These are phyloP conservation scores for Brenthis ino DNA, from an alignment of 2,888 invertebrate species.

Conservation along the genomic window DNA sequence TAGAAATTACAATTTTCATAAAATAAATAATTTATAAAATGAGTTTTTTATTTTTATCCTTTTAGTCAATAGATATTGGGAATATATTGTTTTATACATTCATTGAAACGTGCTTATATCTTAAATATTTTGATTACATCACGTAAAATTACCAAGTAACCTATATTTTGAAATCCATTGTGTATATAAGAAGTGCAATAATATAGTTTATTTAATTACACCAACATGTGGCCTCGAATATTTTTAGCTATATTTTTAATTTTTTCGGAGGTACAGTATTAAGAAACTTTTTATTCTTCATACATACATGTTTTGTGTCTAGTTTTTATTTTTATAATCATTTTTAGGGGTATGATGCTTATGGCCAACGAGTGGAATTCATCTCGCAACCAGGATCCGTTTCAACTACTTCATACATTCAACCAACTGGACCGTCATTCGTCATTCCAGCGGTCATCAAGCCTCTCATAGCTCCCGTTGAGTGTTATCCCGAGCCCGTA, in stretches of 20 bases:
- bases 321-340: constrained; percentile 16
- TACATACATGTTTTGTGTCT: constrained; percentile 10
- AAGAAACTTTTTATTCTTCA: not conserved
- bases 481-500: constrained; percentile 32
- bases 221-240: constrained; percentile 55
- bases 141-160: constrained; percentile 51
- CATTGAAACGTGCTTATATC: constrained; percentile 56
- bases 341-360: constrained; percentile 40
- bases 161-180: constrained; percentile 60
- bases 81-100: not conserved
- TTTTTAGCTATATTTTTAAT: constrained; percentile 38
- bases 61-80: not conserved
- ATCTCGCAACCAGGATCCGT: constrained; percentile 30
- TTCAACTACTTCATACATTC: constrained; percentile 40
- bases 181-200: constrained; percentile 59
- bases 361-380: constrained; percentile 42
- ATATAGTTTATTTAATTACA: constrained; percentile 49
- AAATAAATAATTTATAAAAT: constrained; percentile 1
- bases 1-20: not conserved
- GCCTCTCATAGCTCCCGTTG: constrained; percentile 44
- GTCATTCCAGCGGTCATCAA: constrained; percentile 59
- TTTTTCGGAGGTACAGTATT: constrained; percentile 2
- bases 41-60: constrained; percentile 8
- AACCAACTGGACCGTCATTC: constrained; percentile 47
- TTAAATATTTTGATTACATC: constrained; percentile 48